Evolutionary conservation across 2,797 vertebrate genomes (phyloP), one percentile per base, ranked within the genome.

Genomic region (Sciurus vulgaris): DNA sequence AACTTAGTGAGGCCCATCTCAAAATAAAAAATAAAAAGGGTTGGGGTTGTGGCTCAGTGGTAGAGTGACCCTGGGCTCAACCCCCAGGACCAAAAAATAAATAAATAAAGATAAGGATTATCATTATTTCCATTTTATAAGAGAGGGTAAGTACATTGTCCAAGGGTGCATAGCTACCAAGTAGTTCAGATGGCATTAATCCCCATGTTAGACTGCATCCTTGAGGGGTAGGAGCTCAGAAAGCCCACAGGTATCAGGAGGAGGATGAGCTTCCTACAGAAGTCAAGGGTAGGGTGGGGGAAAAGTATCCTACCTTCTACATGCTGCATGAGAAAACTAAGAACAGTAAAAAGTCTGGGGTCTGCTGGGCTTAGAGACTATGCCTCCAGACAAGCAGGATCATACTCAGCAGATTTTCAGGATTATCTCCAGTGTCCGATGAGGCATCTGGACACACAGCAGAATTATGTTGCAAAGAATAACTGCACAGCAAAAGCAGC

Each of bases 41-140:
- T 47, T 47, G 44, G 44, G 44, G 44, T 47, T 47, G 56, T 61
- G 59, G 59, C 59, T 61, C 24, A 61, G 24, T 10, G 24, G 59
- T 61, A 61, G 59, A 26, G 8, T 26, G 24, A 24, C 59, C 22
- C 59, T 61, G 59, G 24, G 59, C 8, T 26, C 59, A 61, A 61
- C 26, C 59, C 5, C 59, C 24, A 61, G 9, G 59, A 61, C 59
- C 59, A 61, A 61, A 3, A 3, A 61, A 61, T 61, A 26, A 61
- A 59, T 24, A 26, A 51, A 13, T 13, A 51, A 51, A 51, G 14
- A 51, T 51, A 51, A 74, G 20, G 41, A n/a, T 56, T 26, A 5
- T 91, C 44, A 59, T 92, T 79, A 56, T 89, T 85, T 92, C 38
- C 24, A 20, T 84, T 79, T 74, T 59, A 30, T 78, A 89, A 38